phyloP scores from a whole-genome alignment of 1,140 invertebrate genomes.

The Argopecten irradians region DNA sequence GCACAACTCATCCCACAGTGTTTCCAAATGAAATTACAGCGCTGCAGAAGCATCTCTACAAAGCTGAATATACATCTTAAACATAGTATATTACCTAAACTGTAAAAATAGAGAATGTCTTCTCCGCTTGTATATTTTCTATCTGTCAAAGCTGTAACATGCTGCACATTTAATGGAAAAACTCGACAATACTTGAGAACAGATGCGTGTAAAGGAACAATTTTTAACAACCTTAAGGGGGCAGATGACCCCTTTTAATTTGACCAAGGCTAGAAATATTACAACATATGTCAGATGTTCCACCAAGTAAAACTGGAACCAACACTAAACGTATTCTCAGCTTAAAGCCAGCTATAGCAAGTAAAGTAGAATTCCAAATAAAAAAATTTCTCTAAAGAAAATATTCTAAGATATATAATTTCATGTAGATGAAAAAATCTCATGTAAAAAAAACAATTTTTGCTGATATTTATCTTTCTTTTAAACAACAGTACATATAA shows the following conservation, averaged over 20 bases:
- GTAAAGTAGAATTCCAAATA: too few species aligned
- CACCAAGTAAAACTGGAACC: too few species aligned
- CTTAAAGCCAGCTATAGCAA: too few species aligned
- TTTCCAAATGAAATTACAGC: background rate
- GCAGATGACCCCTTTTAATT: background rate
- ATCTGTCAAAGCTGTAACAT: background rate
- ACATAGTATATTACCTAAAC: background rate
- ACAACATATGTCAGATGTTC: too few species aligned
- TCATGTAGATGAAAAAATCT: too few species aligned
- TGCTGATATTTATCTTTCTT: too few species aligned
- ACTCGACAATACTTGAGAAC: background rate
- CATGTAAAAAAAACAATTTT: too few species aligned
- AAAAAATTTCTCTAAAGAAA: too few species aligned
- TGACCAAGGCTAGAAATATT: too few species aligned
- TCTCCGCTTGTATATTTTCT: background rate
- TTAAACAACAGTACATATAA: too few species aligned
- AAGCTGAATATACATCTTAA: background rate
- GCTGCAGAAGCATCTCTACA: background rate
- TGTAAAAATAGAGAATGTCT: background rate
- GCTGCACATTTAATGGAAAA: background rate
- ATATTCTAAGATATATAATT: too few species aligned
- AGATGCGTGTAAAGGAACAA: background rate
- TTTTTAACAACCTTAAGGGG: background rate
- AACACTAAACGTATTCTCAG: too few species aligned
- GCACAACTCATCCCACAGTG: constrained; percentile 4